Conservation (phyloP, 92 coral and sea anemone species). For the Phymanthus crucifer region DNA sequence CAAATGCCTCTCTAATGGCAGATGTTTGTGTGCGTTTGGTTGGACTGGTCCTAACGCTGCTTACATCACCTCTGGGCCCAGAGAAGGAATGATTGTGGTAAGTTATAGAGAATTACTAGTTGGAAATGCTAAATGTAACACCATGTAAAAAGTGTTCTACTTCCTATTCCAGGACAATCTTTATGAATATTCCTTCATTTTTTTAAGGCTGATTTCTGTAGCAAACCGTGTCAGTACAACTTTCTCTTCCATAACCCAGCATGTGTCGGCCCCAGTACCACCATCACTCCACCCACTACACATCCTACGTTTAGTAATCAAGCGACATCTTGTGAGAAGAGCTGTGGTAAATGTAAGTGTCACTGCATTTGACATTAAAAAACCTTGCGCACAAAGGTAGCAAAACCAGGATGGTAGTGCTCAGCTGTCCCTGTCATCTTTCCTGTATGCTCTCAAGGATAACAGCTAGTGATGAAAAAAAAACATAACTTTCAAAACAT, state of each 20-base stretch:
- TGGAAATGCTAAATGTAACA: too few species aligned
- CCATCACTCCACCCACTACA: slow-evolving; percentile 18
- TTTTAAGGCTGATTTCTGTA: slow-evolving; percentile 84
- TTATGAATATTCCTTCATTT: background rate
- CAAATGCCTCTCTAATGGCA: slow-evolving; percentile 68
- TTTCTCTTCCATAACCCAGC: slow-evolving; percentile 55
- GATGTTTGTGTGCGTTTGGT: slow-evolving; percentile 96
- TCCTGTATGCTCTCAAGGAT: too few species aligned
- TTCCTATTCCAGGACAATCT: background rate
- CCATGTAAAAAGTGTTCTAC: too few species aligned
- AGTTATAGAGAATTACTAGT: too few species aligned
- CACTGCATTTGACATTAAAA: too few species aligned
- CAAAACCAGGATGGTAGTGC: too few species aligned
- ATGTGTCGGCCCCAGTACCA: slow-evolving; percentile 59
- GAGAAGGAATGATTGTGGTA: slow-evolving; percentile 63
- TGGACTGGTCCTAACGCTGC: slow-evolving; percentile 92
- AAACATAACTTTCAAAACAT: too few species aligned
- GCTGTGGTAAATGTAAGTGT: slow-evolving; percentile 4
- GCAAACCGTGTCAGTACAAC: slow-evolving; percentile 66
- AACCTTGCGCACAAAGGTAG: too few species aligned
- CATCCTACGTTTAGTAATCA: background rate
- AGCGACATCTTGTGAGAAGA: background rate
- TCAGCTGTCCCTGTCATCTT: too few species aligned
- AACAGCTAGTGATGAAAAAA: too few species aligned
- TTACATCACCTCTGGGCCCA: slow-evolving; percentile 59